Percentiles rank a stretch among this genome's conserved stretches.
phyloP scores from a whole-genome alignment of 2,113 vertebrate genomes.

The Alligator mississippiensis region DNA sequence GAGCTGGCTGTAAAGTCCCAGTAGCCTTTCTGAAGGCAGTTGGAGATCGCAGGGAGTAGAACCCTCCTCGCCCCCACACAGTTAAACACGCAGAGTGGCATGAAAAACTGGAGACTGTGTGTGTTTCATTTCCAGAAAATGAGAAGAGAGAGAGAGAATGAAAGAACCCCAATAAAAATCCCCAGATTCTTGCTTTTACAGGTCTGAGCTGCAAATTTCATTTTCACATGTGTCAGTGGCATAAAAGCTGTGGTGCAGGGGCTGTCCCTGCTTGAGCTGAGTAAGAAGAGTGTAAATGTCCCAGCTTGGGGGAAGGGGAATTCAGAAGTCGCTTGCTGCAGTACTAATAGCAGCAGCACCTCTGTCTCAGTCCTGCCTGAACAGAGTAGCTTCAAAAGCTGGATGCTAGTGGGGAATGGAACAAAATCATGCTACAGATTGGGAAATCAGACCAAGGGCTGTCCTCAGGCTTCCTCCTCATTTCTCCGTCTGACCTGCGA shows the following conservation, averaged over 20 bases:
- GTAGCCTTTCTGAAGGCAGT: not conserved
- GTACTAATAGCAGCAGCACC: constrained; percentile 8
- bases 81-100: not conserved
- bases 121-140: constrained; percentile 40
- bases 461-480: too few relatives aligned
- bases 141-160: not conserved
- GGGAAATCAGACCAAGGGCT: too few relatives aligned
- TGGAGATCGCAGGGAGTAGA: not conserved
- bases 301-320: constrained; percentile 34
- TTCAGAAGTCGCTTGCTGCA: not conserved
- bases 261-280: constrained; percentile 10
- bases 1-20: not conserved
- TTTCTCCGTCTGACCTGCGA: not conserved
- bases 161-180: not conserved
- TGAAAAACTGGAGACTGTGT: not conserved
- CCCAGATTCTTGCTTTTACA: not conserved
- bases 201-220: constrained; percentile 9
- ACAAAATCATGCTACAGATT: not conserved
- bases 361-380: not conserved
- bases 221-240: not conserved
- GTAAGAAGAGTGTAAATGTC: not conserved
- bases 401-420: not conserved
- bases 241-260: not conserved
- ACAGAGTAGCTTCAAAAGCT: not conserved
- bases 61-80: not conserved